Evolutionary conservation across 1,140 invertebrate genomes (phyloP).

Genomic region (Zaprionus africanus): DNA sequence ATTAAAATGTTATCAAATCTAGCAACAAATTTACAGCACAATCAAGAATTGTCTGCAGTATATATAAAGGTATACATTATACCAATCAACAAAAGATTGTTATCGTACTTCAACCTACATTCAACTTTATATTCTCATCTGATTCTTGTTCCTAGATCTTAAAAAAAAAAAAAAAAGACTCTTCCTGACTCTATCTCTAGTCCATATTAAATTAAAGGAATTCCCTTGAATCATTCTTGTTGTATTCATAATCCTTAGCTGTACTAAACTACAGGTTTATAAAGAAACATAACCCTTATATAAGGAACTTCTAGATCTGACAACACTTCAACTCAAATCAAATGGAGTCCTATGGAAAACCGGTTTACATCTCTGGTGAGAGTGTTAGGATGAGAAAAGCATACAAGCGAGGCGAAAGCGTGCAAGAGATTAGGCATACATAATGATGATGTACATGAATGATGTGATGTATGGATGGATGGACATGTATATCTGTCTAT

Average conservation of each 20-base stretch:
- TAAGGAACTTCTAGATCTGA: too few species aligned
- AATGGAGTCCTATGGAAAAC: background rate
- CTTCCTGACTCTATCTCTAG: too few species aligned
- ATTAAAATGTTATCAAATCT: background rate
- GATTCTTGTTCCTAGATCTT: too few species aligned
- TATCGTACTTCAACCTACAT: too few species aligned
- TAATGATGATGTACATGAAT: background rate
- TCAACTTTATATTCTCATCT: too few species aligned
- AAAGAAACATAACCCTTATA: too few species aligned
- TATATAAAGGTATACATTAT: background rate
- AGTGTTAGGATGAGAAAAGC: constrained; percentile 45
- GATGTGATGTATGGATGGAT: background rate
- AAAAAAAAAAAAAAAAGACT: too few species aligned
- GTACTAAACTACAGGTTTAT: too few species aligned
- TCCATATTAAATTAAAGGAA: too few species aligned
- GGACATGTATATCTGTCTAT: background rate
- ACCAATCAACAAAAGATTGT: too few species aligned
- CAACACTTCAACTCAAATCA: background rate
- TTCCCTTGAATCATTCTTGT: too few species aligned
- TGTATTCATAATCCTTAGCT: too few species aligned
- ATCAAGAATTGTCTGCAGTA: background rate
- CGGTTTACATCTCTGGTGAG: constrained; percentile 50
- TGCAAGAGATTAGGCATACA: constrained; percentile 1
- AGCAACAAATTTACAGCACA: background rate
- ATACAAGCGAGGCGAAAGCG: constrained; percentile 25